Evolutionary conservation across 2,888 invertebrate species (phyloP), one percentile per base, ranked within the genome.

Genomic region (Troilus luridus): DNA sequence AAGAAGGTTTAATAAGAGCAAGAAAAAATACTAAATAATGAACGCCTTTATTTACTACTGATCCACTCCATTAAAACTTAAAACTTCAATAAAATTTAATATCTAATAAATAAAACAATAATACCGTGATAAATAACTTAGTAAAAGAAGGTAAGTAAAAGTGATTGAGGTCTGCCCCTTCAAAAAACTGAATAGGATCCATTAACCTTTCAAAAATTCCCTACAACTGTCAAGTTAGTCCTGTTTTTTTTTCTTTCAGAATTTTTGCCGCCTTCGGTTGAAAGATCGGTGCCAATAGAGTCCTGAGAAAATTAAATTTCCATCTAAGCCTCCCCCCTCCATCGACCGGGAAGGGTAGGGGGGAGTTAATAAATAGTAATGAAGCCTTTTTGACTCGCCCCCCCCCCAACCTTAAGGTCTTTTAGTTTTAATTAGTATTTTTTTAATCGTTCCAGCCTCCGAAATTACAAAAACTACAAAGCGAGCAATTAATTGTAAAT

Each of bases 401-500:
- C 12, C 59, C 54, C 64, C 17, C 21, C 59, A 10, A 12, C 59
- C 58, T 88, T 0, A 12, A 56, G 59, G 59, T 24, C 56, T 27
- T 90, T 90, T 72, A 90, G 90, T 90, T 90, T 90, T 67, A 90
- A 90, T 72, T 90, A 64, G 64, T 56, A 90, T 72, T 90, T 90
- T 85, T 90, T 90, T 90, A 59, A 77, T 59, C 90, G 77, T 14
- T 7, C 56, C 85, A 56, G 72, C 77, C 17, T 59, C n/a, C 21
- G 67, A 54, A 27, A 7, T 24, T 59, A 88, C 21, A 11, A 60
- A 24, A 88, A 19, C 17, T 24, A 88, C 59, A 88, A 62, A 62
- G 62, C 19, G 58, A 62, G 88, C 88, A 88, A 62, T 59, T 62
- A 88, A 27, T 19, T 10, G 14, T 59, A 19, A 88, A 62, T 88